phyloP scores from a whole-genome alignment of 2,888 invertebrate species.

The Hybos culiciformis region DNA sequence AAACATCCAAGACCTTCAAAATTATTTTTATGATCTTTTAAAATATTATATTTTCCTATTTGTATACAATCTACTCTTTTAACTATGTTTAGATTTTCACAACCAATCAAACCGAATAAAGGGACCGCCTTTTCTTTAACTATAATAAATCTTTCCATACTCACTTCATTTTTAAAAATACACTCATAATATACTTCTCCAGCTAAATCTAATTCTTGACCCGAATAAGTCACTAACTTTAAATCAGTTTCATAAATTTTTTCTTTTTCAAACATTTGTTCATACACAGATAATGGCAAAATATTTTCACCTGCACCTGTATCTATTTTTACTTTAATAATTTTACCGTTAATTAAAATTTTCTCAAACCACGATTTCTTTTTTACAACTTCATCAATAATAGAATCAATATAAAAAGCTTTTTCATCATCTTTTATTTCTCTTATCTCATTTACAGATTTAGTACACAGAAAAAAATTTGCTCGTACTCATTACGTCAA shows the following conservation, averaged over 20 bases:
- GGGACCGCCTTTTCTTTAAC: constrained; percentile 8
- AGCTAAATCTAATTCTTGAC: neutral
- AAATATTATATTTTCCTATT: constrained; percentile 6
- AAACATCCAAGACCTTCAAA: constrained; percentile 7
- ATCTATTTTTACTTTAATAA: constrained; percentile 1
- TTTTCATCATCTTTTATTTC: neutral
- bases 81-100: constrained; percentile 9
- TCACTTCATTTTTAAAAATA: constrained; percentile 8
- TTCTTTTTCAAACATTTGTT: neutral
- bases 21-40: constrained; percentile 1
- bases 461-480: too few species aligned
- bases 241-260: neutral
- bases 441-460: neutral
- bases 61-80: constrained; percentile 7
- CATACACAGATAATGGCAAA: neutral
- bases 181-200: neutral
- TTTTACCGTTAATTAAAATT: neutral
- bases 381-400: neutral
- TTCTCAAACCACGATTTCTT: neutral
- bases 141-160: constrained; percentile 12
- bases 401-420: neutral
- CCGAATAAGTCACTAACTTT: constrained; percentile 2
- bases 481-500: too few species aligned
- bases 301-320: neutral
- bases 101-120: constrained; percentile 4